Evolutionary conservation across 2,888 invertebrate species (phyloP).

Genomic region (Laothoe populi): DNA sequence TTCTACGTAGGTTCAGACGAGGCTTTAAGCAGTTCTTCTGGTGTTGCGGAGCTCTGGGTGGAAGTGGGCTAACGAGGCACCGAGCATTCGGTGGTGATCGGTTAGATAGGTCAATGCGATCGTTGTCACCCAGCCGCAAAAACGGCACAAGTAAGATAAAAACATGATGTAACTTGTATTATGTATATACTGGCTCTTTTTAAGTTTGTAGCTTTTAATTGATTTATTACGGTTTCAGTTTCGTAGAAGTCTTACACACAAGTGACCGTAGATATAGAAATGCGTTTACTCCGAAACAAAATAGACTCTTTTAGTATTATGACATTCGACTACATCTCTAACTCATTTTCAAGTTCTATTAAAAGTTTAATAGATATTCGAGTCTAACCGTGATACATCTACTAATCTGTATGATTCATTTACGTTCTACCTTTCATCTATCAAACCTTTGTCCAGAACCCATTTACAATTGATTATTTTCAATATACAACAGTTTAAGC

Average conservation of each 20-base stretch:
- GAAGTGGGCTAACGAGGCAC: conserved; percentile 88
- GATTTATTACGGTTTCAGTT: conserved; percentile 31
- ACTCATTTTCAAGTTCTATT: background rate
- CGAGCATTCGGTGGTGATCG: conserved; percentile 91
- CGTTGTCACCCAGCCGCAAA: conserved; percentile 84
- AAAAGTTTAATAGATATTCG: background rate
- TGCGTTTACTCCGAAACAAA: background rate
- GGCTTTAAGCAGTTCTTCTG: conserved; percentile 97
- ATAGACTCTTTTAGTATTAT: background rate
- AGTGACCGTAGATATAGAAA: conserved; percentile 8
- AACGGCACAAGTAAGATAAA: conserved; percentile 76
- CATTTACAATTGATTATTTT: conserved; percentile 17
- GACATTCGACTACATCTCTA: background rate
- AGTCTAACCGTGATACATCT: background rate
- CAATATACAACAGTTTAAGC: conserved; percentile 8
- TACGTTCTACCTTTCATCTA: conserved; percentile 1
- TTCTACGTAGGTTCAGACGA: conserved; percentile 90
- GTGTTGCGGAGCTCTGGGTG: conserved; percentile 91
- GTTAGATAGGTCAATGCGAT: conserved; percentile 91
- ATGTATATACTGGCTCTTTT: background rate
- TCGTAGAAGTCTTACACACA: conserved; percentile 35
- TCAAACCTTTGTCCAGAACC: background rate
- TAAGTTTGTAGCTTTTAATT: conserved; percentile 18
- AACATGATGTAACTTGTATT: background rate
- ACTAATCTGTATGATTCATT: background rate